These are phyloP conservation scores for Schlechtendalia chinensis DNA, from an alignment of 1,140 invertebrate species.

Conservation along the genomic window DNA sequence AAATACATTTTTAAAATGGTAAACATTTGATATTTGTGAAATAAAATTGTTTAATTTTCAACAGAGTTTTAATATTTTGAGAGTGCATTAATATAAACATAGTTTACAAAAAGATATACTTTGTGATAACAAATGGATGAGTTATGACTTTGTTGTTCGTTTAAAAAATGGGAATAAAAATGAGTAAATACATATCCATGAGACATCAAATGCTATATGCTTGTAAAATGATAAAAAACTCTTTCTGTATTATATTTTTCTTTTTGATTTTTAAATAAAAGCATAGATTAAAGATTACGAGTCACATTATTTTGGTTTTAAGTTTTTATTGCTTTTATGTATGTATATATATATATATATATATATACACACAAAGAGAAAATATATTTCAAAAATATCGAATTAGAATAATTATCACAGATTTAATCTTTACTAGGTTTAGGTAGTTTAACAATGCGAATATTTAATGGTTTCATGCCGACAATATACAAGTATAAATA, in stretches of 20 bases:
- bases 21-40: not conserved
- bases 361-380: too few relatives aligned
- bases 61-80: conserved; percentile 5
- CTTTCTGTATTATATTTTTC: not conserved
- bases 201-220: conserved; percentile 15
- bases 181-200: not conserved
- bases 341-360: too few relatives aligned
- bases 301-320: not conserved
- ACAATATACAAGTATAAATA: too few relatives aligned
- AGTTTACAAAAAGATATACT: not conserved
- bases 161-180: conserved; percentile 10
- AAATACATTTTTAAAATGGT: not conserved
- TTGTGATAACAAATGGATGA: conserved; percentile 26
- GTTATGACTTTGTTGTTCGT: conserved; percentile 27
- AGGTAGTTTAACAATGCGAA: too few relatives aligned
- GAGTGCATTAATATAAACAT: conserved; percentile 24
- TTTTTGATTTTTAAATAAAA: not conserved
- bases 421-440: not conserved
- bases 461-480: too few relatives aligned
- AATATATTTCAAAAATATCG: not conserved
- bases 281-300: not conserved
- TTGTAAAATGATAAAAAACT: conserved; percentile 17
- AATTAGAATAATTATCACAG: not conserved
- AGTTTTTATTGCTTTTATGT: not conserved
- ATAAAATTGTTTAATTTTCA: not conserved